Percentiles rank a stretch among this genome's conserved stretches.
Conservation (phyloP, 2,797 vertebrate genomes). For the Babyrousa celebensis region DNA sequence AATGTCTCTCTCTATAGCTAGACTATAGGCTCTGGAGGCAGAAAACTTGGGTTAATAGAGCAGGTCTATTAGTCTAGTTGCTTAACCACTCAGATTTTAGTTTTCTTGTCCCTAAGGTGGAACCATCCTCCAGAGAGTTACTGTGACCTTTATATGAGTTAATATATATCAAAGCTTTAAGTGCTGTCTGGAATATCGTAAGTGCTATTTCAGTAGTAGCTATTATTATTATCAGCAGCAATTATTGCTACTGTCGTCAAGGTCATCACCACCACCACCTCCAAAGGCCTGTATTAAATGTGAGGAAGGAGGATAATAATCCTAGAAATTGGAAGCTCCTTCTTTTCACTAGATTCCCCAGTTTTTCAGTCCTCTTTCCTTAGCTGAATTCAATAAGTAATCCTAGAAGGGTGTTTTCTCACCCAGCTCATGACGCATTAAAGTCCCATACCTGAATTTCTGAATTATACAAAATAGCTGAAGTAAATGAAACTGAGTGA, state of each 20-base stretch:
- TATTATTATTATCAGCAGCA: not conserved
- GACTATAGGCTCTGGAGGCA: not conserved
- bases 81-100: not conserved
- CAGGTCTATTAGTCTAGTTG: not conserved
- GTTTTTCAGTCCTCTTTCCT: not conserved
- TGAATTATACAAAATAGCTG: slow-evolving; percentile 41
- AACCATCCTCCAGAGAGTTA: not conserved
- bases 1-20: not conserved
- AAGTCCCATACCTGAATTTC: not conserved
- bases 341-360: not conserved
- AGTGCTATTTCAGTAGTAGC: not conserved
- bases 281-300: not conserved
- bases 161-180: not conserved
- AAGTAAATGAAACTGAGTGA: slow-evolving; percentile 20
- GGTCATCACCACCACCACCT: not conserved
- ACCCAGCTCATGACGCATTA: not conserved
- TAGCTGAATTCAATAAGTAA: slow-evolving; percentile 27
- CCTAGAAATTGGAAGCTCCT: not conserved
- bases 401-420: not conserved
- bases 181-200: not conserved
- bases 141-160: not conserved
- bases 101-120: slow-evolving; percentile 51
- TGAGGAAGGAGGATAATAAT: not conserved
- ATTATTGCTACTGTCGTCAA: not conserved
- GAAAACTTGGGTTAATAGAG: not conserved